Conservation (phyloP, 2,888 invertebrate genomes). For the Limnephilus marmoratus region DNA sequence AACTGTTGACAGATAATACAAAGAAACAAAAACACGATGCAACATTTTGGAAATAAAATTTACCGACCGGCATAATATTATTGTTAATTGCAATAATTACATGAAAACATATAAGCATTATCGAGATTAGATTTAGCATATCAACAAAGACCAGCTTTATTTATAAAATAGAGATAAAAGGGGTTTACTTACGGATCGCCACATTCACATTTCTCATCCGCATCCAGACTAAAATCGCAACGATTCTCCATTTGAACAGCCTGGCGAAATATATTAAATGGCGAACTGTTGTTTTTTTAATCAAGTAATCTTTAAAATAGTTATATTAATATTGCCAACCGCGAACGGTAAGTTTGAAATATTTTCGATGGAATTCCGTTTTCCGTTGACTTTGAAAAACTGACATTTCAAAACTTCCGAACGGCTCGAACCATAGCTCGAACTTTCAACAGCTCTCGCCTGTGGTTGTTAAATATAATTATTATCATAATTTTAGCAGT, state of each 20-base stretch:
- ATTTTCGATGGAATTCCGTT: not conserved
- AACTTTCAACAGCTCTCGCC: not conserved
- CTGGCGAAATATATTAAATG: not conserved
- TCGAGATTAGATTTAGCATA: not conserved
- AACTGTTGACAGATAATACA: not conserved
- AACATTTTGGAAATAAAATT: not conserved
- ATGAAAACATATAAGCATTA: not conserved
- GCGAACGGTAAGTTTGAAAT: not conserved
- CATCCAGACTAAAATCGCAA: not conserved
- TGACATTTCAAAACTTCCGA: not conserved
- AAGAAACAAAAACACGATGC: not conserved
- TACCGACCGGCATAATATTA: not conserved
- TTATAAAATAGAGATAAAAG: not conserved
- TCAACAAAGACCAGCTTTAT: conserved; percentile 3
- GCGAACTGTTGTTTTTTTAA: not conserved
- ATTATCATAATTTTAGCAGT: not conserved
- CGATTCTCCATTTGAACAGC: conserved; percentile 7
- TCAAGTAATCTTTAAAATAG: not conserved
- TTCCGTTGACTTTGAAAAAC: conserved; percentile 2
- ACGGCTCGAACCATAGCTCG: not conserved
- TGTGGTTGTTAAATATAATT: not conserved
- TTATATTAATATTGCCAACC: not conserved
- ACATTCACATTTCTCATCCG: conserved; percentile 5
- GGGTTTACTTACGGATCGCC: not conserved
- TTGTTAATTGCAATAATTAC: not conserved